Base-by-base conservation (phyloP, 2,113 vertebrate species). In the Murina feae region DNA sequence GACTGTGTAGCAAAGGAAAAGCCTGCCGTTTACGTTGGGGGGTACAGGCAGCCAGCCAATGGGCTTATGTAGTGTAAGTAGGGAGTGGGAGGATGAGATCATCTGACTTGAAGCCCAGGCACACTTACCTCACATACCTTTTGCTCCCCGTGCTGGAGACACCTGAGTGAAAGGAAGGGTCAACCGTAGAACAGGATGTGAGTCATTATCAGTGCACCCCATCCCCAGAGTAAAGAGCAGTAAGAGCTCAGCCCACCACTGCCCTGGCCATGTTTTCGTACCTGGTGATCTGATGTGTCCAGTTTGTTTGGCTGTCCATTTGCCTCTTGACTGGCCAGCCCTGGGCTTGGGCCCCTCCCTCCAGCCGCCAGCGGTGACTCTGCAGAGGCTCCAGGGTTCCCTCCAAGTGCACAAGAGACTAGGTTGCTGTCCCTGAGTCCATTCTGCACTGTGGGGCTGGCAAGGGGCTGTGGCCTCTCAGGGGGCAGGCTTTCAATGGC, bases 401-500 rank as follows among this genome's bases (percentile, higher is more conserved):
- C 89, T 65, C 94, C 97, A 92, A 86, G 92, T 58, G 58, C 53
- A 86, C 68, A 44, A 88, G 95, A 92, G 60, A 68, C 65, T 47
- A 51, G 53, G 35, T 7, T 96, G 21, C 75, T 92, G 42, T 97
- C 97, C 79, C 91, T 96, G 81, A 98, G 0, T 32, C 98, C 98
- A 0, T 98, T 98, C 69, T 97, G 98, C 83, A 98, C 69, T 85
- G 86, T 25, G 21, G 94, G 75, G 49, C 82, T 97, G 76, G 93
- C 80, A 7, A 85, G 95, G 75, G 97, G 97, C 88, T 25, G 97
- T 32, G 96, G 97, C 25, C 79, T 89, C 3, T 98, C 97, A 55
- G n/a, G 25, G 55, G 91, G 97, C 1, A 97, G 96, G 86, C 94
- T 90, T 14, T 98, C 97, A 0, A 42, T 93, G 94, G 97, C 97